phyloP scores from a whole-genome alignment of 2,113 vertebrate genomes.

The Ammospiza caudacuta region DNA sequence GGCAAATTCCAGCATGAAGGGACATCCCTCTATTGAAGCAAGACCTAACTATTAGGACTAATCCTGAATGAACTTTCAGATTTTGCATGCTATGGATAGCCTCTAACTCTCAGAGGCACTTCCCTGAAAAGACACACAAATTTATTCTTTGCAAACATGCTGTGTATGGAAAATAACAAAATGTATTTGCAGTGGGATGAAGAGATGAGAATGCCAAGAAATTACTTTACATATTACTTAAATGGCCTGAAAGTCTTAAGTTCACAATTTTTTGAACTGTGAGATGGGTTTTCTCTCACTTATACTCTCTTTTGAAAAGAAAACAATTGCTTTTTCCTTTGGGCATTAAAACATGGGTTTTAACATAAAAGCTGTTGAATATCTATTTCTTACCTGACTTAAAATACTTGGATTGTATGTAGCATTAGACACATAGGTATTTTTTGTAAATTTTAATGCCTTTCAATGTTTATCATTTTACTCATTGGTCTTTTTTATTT shows the following conservation, averaged over 20 bases:
- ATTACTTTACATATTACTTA: not conserved
- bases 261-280: not conserved
- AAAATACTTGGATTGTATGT: not conserved
- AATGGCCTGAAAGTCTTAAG: not conserved
- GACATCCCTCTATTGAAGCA: slow-evolving; percentile 65
- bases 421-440: not conserved
- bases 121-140: not conserved
- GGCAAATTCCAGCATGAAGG: slow-evolving; percentile 55
- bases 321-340: not conserved
- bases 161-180: not conserved
- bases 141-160: not conserved
- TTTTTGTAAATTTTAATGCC: not conserved
- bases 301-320: not conserved
- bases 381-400: not conserved
- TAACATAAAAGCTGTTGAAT: not conserved
- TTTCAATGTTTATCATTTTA: not conserved
- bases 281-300: not conserved
- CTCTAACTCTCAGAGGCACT: not conserved
- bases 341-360: not conserved
- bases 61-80: not conserved
- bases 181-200: not conserved
- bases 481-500: not conserved
- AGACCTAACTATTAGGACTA: not conserved
- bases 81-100: not conserved
- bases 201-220: not conserved